Evolutionary conservation across 2,113 vertebrate genomes (phyloP), one percentile per base, ranked within the genome.

Genomic region (Crocuta crocuta): DNA sequence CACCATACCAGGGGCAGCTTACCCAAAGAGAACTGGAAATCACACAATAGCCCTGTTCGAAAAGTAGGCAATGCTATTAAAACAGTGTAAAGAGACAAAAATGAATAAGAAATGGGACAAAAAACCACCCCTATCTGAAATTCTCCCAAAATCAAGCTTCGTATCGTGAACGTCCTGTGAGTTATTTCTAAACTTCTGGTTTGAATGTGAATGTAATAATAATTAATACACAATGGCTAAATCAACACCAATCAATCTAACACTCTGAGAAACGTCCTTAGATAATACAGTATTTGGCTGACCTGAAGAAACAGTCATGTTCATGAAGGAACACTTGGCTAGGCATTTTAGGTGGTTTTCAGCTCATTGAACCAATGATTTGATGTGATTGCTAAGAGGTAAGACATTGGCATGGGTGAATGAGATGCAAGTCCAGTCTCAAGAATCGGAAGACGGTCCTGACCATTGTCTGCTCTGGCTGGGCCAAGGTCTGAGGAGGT

Each of bases 31-130:
- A 10, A 10, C 8, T 7, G 26, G 33, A 50, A 28, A 17, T 13
- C 4, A 1, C 35, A 2, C 13, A n/a, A 45, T 8, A 31, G 17
- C 31, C 7, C n/a, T 5, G 10, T 19, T 68, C 45, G 13, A 9
- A 48, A 48, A 4, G 3, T 4, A 11, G 11, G 58, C 31, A 7
- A 3, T 2, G 1, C 61, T 6, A 21, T n/a, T 3, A 23, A 13
- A 28, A 21, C 43, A 11, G 19, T 15, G 31, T 19, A 5, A 61
- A 48, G 21, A 65, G 16, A 78, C 43, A 71, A 50, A 21, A 80
- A 23, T 4, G 15, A 17, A 28, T 4, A 66, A 26, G 58, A 55
- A 73, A 33, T 31, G 4, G 23, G 28, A 58, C 3, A 0, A 24
- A 11, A 81, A 68, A 71, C 55, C 73, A 28, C 1, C 9, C 5